A percentile compares a stretch with the other conserved stretches of the same genome.
These are phyloP conservation scores for Leptocoma aspasia DNA, from an alignment of 2,113 vertebrate species.

Conservation along the genomic window DNA sequence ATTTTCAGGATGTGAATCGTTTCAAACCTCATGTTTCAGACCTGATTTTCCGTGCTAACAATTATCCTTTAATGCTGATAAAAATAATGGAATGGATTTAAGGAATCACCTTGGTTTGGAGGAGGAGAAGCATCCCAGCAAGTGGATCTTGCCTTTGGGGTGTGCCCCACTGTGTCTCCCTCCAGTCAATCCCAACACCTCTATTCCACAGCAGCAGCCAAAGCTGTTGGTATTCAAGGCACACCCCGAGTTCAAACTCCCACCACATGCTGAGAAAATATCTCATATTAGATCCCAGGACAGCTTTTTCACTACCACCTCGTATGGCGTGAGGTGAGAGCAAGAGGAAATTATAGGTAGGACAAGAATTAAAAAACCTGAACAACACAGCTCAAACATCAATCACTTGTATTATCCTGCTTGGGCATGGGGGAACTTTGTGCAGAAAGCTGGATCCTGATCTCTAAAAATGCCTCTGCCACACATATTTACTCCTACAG, in stretches of 20 bases:
- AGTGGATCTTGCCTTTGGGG: neutral
- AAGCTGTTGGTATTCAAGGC: neutral
- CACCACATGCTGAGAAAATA: neutral
- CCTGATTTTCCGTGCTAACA: neutral
- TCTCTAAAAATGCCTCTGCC: neutral
- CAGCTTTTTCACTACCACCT: neutral
- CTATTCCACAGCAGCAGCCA: neutral
- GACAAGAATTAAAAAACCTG: neutral
- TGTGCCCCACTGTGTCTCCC: accelerated
- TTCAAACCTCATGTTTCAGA: neutral
- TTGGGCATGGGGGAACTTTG: neutral
- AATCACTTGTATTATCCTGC: neutral
- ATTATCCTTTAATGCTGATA: neutral
- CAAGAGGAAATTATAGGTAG: neutral
- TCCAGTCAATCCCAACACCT: neutral
- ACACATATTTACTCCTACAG: neutral
- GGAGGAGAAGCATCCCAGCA: neutral
- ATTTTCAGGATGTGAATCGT: neutral
- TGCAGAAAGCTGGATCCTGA: neutral
- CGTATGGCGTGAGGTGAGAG: neutral
- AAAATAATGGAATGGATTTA: neutral
- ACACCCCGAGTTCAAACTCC: neutral
- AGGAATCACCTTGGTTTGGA: neutral
- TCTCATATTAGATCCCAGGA: neutral
- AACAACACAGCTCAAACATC: neutral